Percentiles rank a stretch among this genome's conserved stretches.
Evolutionary conservation across 2,113 vertebrate genomes (phyloP).

Genomic region (Pomatorhinus ruficollis): DNA sequence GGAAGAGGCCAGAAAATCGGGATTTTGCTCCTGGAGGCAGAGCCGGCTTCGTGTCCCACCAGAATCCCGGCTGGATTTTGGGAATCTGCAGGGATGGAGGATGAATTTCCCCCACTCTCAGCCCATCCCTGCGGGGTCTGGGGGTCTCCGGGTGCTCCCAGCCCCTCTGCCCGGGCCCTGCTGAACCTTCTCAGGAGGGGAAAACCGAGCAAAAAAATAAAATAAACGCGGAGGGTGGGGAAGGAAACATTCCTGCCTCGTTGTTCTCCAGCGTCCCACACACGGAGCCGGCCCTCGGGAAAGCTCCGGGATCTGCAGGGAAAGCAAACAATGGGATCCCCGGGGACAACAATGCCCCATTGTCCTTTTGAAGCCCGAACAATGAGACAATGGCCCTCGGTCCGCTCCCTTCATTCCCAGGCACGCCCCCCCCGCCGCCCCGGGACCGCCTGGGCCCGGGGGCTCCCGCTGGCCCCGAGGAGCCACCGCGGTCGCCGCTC

Average conservation of each 20-base stretch:
- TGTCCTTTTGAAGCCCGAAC: conserved; percentile 62
- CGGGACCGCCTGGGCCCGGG: not conserved
- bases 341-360: conserved; percentile 61
- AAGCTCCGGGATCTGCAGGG: conserved; percentile 34
- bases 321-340: conserved; percentile 62
- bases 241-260: not conserved
- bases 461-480: not conserved
- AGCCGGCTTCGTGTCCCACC: accelerated
- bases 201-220: not conserved
- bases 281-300: conserved; percentile 55
- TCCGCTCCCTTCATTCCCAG: conserved; percentile 27
- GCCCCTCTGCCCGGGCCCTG: not conserved
- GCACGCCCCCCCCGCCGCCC: not conserved
- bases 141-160: not conserved
- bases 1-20: not conserved
- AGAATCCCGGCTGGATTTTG: accelerated
- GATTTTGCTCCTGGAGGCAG: not conserved
- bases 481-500: not conserved
- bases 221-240: not conserved
- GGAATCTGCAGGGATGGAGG: not conserved
- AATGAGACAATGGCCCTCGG: conserved; percentile 43
- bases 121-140: accelerated
- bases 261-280: not conserved
- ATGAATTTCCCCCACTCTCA: not conserved
- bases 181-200: not conserved